phyloP scores from a whole-genome alignment of 2,797 vertebrate species.

The Mus minutoides region DNA sequence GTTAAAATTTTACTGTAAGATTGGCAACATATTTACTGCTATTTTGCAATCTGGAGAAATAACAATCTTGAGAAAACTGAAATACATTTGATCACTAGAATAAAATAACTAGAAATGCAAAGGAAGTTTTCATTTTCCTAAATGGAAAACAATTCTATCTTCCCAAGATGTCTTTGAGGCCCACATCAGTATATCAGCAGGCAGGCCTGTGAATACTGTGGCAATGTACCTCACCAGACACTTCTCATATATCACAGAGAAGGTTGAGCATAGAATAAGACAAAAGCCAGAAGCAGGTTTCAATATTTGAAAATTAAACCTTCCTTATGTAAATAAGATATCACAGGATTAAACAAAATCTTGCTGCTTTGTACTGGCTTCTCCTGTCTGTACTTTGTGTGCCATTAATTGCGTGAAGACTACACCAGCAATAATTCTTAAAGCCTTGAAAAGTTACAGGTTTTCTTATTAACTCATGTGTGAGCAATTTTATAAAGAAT shows the following conservation, averaged over 20 bases:
- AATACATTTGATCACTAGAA: neutral
- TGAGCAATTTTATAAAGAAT: neutral
- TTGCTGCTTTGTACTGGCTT: constrained; percentile 81
- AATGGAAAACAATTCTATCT: constrained; percentile 41
- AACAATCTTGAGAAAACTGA: neutral
- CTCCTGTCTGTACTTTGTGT: constrained; percentile 47
- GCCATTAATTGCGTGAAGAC: constrained; percentile 42
- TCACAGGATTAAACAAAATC: constrained; percentile 82
- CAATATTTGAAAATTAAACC: constrained; percentile 86
- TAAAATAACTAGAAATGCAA: constrained; percentile 26
- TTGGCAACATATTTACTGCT: neutral
- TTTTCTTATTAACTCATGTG: constrained; percentile 10
- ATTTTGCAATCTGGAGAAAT: constrained; percentile 24
- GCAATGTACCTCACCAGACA: constrained; percentile 45
- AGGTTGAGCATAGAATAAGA: constrained; percentile 50
- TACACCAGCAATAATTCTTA: constrained; percentile 49
- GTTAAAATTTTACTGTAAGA: neutral
- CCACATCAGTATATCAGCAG: constrained; percentile 68
- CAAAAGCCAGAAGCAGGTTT: constrained; percentile 80
- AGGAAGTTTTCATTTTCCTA: constrained; percentile 53
- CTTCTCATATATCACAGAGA: constrained; percentile 76
- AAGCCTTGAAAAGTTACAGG: constrained; percentile 18
- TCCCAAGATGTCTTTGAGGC: constrained; percentile 71
- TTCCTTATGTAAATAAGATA: constrained; percentile 82
- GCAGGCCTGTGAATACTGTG: constrained; percentile 66